phyloP scores from a whole-genome alignment of 2,888 invertebrate genomes.

The Ennomos quercinarius region DNA sequence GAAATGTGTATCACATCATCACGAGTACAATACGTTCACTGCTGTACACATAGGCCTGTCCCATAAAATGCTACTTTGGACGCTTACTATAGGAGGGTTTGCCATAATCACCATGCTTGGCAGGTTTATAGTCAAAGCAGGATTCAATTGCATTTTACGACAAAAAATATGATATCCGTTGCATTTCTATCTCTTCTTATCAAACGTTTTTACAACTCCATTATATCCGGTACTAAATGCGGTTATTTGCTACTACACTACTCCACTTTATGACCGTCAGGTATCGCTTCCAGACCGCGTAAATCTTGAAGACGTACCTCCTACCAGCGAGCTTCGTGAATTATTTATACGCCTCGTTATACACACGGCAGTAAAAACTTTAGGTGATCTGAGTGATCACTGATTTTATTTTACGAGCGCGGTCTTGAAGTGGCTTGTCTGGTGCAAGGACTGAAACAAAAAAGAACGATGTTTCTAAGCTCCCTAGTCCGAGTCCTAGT shows the following conservation, averaged over 20 bases:
- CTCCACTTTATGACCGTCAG: slow-evolving; percentile 17
- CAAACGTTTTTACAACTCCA: slow-evolving; percentile 9
- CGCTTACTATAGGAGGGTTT: too few species aligned
- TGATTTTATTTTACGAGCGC: slow-evolving; percentile 47
- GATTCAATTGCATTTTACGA: too few species aligned
- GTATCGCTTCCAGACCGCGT: slow-evolving; percentile 25
- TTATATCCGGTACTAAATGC: slow-evolving; percentile 12
- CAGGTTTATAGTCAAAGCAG: too few species aligned
- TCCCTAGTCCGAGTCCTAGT: too few species aligned
- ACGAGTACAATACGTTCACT: too few species aligned
- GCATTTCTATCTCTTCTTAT: too few species aligned
- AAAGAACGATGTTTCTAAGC: too few species aligned
- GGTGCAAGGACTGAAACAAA: slow-evolving; percentile 1
- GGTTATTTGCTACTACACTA: slow-evolving; percentile 10
- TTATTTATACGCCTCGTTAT: slow-evolving; percentile 47
- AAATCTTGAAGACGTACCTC: slow-evolving; percentile 27
- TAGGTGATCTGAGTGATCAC: slow-evolving; percentile 43
- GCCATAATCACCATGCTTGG: too few species aligned
- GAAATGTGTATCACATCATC: too few species aligned
- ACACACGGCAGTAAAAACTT: slow-evolving; percentile 45
- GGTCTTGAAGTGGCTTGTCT: slow-evolving; percentile 19
- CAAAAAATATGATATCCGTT: too few species aligned
- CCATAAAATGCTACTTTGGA: too few species aligned
- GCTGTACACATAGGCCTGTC: too few species aligned
- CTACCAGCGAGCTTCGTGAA: slow-evolving; percentile 41